Percentiles rank a stretch among this genome's conserved stretches.
phyloP scores from a whole-genome alignment of 1,140 invertebrate species.

The Plectrocnemia conspersa region DNA sequence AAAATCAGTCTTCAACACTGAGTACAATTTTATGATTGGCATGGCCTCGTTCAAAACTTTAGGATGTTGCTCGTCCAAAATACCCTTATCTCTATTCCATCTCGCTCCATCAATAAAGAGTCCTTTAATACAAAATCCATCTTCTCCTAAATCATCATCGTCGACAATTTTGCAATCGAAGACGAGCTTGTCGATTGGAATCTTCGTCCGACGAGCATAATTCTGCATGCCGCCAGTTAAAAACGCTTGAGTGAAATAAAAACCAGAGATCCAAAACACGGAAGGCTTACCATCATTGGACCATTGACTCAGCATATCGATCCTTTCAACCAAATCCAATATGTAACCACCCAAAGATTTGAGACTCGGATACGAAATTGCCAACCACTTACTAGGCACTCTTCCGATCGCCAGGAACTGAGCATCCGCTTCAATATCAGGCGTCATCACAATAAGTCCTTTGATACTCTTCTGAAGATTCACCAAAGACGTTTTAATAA shows the following conservation, averaged over 20 bases:
- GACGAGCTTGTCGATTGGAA: conserved; percentile 81
- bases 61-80: conserved; percentile 71
- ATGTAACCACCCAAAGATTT: conserved; percentile 86
- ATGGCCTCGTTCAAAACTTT: conserved; percentile 78
- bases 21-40: conserved; percentile 71
- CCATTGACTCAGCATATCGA: conserved; percentile 76
- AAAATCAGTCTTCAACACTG: conserved; percentile 54
- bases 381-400: conserved; percentile 75
- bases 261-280: conserved; percentile 90
- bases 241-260: conserved; percentile 93
- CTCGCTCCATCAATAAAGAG: conserved; percentile 80
- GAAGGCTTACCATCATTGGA: conserved; percentile 69
- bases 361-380: conserved; percentile 83
- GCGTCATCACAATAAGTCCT: conserved; percentile 83
- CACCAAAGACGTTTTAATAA: conserved; percentile 60
- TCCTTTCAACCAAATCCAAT: conserved; percentile 74
- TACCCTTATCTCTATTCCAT: conserved; percentile 62
- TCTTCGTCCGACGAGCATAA: conserved; percentile 79
- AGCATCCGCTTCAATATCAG: conserved; percentile 69
- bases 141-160: conserved; percentile 45
- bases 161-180: conserved; percentile 72
- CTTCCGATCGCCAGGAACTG: conserved; percentile 62
- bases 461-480: conserved; percentile 78
- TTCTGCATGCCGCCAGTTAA: conserved; percentile 90
- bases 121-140: conserved; percentile 71